phyloP scores from a whole-genome alignment of 2,888 invertebrate species.

The Dryomyza anilis region DNA sequence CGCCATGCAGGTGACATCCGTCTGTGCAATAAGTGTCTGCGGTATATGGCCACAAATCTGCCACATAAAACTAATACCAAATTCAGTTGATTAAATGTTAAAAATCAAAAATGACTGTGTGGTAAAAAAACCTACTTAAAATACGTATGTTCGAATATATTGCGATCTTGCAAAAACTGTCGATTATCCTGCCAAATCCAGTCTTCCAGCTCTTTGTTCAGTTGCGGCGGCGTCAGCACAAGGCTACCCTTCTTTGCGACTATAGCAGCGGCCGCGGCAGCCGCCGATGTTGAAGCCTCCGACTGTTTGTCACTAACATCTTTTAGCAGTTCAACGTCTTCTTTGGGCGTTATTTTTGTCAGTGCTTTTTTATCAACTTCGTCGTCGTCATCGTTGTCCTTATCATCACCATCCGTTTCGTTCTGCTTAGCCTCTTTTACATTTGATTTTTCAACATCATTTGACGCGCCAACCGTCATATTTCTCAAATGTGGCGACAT shows the following conservation, averaged over 20 bases:
- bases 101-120: background rate
- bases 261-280: slow-evolving; percentile 32
- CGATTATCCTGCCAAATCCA: slow-evolving; percentile 99
- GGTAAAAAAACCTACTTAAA: slow-evolving; percentile 73
- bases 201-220: slow-evolving; percentile 76
- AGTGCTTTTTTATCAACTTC: background rate
- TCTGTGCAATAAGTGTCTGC: slow-evolving; percentile 79
- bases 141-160: slow-evolving; percentile 94
- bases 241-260: background rate
- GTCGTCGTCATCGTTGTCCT: background rate
- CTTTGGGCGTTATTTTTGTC: too few species aligned
- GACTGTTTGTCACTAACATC: slow-evolving; percentile 33
- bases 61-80: slow-evolving; percentile 94
- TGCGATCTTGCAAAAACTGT: slow-evolving; percentile 92
- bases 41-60: slow-evolving; percentile 94
- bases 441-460: background rate
- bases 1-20: slow-evolving; percentile 83
- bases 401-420: slow-evolving; percentile 39
- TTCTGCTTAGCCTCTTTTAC: slow-evolving; percentile 30
- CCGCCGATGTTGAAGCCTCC: slow-evolving; percentile 45
- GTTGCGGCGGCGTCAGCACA: slow-evolving; percentile 39
- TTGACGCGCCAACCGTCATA: too few species aligned
- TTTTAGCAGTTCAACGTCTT: background rate
- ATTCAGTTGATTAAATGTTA: background rate
- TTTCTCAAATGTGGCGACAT: too few species aligned